Base-by-base conservation (phyloP, 2,888 invertebrate genomes). In the Drosophila fulvimacula region DNA sequence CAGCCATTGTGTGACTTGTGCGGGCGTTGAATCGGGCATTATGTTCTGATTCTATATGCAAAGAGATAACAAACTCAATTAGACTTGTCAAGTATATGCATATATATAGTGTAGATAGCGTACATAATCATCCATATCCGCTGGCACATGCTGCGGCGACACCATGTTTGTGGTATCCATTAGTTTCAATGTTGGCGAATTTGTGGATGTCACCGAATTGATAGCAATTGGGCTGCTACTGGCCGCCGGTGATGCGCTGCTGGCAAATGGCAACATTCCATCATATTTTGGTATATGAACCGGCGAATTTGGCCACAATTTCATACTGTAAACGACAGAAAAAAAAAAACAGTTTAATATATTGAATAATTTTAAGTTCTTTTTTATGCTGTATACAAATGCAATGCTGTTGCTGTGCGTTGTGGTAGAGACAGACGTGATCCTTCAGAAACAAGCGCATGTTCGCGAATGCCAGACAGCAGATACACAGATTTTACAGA, bases 1-100 rank as follows among this genome's bases (percentile, higher is more conserved):
- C 64, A 98, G 93, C 98, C 98, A 98, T 68, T 95, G 94, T 53
- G 94, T 94, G 3, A 97, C 96, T 90, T 97, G 96, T 19, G 94
- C 92, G 0, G 96, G 94, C 7, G 95, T 94, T 30, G 96, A 95
- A 39, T 95, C 95, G 30, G 95, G 94, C 2, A 95, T 94, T 58
- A 97, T 93, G 1, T 94, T 94, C 69, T 90, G 89, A 82, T 91
- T 93, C 93, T 94, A 90, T 6, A 68, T 19, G 36, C 5, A 19
- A 21, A 42, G 46, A 34, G 3, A 17, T 15, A 17, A 5, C 1
- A 21, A 53, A 57, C 61, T 48, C 39, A 69, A 61, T 73, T 41
- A 58, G 32, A 19, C 38, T 30, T 24, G 11, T 44, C 27, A 17
- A 19, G 48, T 17, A 9, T 17, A 10, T 17, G 9, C 11, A 5